Base-by-base conservation (phyloP, 2,797 vertebrate genomes). In the Lophotriccus pileatus region DNA sequence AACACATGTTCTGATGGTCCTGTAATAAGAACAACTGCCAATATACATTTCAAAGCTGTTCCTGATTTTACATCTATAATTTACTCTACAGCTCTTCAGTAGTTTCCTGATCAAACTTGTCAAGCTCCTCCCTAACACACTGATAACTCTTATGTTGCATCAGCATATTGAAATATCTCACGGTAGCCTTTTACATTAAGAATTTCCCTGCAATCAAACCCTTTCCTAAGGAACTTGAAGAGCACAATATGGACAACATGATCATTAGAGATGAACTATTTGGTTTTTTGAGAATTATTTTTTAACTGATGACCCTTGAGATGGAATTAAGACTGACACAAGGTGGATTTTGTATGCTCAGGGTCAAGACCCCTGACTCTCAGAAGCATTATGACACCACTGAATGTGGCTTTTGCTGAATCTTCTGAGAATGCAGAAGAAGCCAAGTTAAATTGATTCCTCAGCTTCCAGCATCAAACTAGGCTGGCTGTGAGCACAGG, bases 31-130 rank as follows among this genome's bases (percentile, higher is more conserved):
- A 43, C 16, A 78, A n/a, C 43, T 87, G 74, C 76, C 91, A 93
- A 70, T 68, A 58, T 20, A 75, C 4, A 64, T 76, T 93, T 90
- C 82, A 93, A 91, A 95, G 70, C 37, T 79, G 16, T 77, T 88
- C 59, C 67, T 70, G 39, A 14, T 90, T 96, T 90, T 84, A 88
- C 79, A 84, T 90, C 74, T 84, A 24, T 84, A 84, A 87, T 95
- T 95, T 90, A 90, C 36, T 86, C 36, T 70, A 30, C 0, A 10
- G 52, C 34, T 95, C 14, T 94, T 75, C 50, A 73, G 46, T 39
- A 66, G 39, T 62, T 94, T 86, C 56, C 77, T 88, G 74, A 88
- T 94, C 69, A 88, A 86, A 88, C 32, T 67, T 93, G 37, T 53
- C 67, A 74, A 34, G 44, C 56, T 87, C 17, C 67, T 15, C 8